A percentile compares a stretch with the other conserved stretches of the same genome.
Evolutionary conservation across 2,888 invertebrate genomes (phyloP).

Genomic region (Syrphus vitripennis): DNA sequence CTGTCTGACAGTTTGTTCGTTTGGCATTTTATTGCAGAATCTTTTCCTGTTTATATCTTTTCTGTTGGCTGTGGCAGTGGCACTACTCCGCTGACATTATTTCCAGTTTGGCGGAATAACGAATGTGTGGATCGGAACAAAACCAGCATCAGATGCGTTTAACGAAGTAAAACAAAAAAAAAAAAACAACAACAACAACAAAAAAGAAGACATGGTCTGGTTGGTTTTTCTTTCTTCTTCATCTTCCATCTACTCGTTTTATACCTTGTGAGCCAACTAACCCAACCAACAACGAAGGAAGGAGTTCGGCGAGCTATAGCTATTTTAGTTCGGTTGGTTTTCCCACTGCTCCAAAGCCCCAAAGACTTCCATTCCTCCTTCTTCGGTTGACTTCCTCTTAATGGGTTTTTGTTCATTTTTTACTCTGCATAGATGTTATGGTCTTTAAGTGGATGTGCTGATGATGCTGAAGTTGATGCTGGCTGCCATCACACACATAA

Average conservation of each 20-base stretch:
- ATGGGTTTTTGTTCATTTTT: conserved; percentile 31
- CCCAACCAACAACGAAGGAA: neutral
- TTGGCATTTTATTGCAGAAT: conserved; percentile 70
- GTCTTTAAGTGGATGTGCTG: conserved; percentile 1
- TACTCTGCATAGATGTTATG: neutral
- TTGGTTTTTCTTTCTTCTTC: conserved; percentile 58
- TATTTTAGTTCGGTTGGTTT: conserved; percentile 64
- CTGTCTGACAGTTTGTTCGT: conserved; percentile 33
- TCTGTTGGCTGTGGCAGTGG: conserved; percentile 29
- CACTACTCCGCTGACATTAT: conserved; percentile 71
- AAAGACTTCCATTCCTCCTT: conserved; percentile 67
- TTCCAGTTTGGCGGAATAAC: conserved; percentile 64
- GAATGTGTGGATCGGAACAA: conserved; percentile 33
- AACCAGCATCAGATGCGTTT: conserved; percentile 1
- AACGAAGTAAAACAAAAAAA: too few species aligned
- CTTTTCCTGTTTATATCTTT: conserved; percentile 65
- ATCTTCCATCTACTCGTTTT: conserved; percentile 1
- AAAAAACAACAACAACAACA: neutral
- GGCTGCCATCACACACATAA: neutral
- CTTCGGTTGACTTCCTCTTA: conserved; percentile 64
- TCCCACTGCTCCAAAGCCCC: conserved; percentile 71
- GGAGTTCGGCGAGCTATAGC: conserved; percentile 18
- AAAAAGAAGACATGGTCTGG: conserved; percentile 68
- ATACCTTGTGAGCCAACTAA: neutral
- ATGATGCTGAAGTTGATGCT: neutral